Percentiles rank a stretch among this genome's conserved stretches.
phyloP scores from a whole-genome alignment of 2,888 invertebrate species.

The Gastracanthus pulcherrimus region DNA sequence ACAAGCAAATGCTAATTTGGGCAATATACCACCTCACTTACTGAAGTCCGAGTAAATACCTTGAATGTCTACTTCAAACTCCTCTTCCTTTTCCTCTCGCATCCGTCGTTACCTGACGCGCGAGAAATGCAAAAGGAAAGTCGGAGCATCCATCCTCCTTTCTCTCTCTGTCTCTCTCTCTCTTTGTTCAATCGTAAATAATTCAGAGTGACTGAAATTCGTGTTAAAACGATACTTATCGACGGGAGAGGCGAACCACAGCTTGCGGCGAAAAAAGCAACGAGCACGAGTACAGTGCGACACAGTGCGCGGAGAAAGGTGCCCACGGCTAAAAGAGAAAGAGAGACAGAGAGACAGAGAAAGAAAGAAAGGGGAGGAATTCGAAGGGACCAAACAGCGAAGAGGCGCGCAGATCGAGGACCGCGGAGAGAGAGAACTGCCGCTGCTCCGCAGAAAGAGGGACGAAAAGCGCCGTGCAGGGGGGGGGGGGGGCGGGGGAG shows the following conservation, averaged over 20 bases:
- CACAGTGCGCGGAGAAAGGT: not conserved
- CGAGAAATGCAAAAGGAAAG: too few relatives aligned
- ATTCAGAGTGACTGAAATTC: conserved; percentile 57
- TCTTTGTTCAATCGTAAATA: conserved; percentile 50
- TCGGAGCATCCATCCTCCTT: too few relatives aligned
- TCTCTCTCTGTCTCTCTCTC: too few relatives aligned
- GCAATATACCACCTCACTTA: too few relatives aligned
- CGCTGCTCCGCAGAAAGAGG: conserved; percentile 50
- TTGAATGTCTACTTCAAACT: too few relatives aligned
- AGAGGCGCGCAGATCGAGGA: conserved; percentile 33
- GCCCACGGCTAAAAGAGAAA: not conserved
- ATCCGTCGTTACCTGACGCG: too few relatives aligned
- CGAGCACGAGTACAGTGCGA: not conserved
- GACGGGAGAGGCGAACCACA: not conserved
- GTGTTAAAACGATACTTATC: conserved; percentile 57
- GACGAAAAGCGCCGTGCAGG: conserved; percentile 59
- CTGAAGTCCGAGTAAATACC: too few relatives aligned
- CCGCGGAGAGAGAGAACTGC: conserved; percentile 3
- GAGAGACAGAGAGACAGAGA: not conserved
- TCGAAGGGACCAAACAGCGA: conserved; percentile 32
- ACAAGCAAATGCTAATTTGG: too few relatives aligned
- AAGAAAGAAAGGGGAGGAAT: conserved; percentile 48
- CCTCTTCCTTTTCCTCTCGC: too few relatives aligned
- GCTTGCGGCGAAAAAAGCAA: not conserved
- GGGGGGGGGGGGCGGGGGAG: conserved; percentile 64